phyloP scores from a whole-genome alignment of 1,140 invertebrate species.

The Aporrectodea caliginosa region DNA sequence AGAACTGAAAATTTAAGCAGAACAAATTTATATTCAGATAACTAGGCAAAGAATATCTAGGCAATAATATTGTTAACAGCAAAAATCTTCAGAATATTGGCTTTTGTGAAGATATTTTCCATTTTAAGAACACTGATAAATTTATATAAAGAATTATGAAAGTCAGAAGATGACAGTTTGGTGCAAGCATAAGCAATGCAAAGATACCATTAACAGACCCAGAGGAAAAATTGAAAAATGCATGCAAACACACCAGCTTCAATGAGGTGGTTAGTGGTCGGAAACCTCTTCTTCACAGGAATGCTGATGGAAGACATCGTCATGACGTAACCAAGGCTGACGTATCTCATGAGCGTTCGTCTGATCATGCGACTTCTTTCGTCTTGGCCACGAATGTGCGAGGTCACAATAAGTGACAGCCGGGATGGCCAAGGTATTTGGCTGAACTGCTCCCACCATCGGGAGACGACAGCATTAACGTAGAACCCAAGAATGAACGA shows the following conservation, averaged over 20 bases:
- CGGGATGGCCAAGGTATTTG: conserved; percentile 81
- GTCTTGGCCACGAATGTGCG: conserved; percentile 72
- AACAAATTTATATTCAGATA: too few species aligned
- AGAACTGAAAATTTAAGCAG: too few species aligned
- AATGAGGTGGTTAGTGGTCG: conserved; percentile 80
- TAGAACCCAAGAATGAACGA: conserved; percentile 27
- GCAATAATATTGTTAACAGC: too few species aligned
- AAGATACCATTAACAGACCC: too few species aligned
- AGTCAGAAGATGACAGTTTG: too few species aligned
- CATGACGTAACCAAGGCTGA: conserved; percentile 76
- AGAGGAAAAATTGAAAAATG: too few species aligned
- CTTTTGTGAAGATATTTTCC: too few species aligned
- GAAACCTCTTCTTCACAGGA: conserved; percentile 85
- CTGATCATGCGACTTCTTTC: conserved; percentile 77
- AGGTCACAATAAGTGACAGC: conserved; percentile 76
- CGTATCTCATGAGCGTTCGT: conserved; percentile 75
- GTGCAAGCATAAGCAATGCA: too few species aligned
- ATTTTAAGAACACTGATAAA: too few species aligned
- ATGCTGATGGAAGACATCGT: conserved; percentile 69
- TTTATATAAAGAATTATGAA: too few species aligned
- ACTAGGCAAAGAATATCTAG: too few species aligned
- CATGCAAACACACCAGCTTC: conserved; percentile 74
- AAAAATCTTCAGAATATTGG: too few species aligned
- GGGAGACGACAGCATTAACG: conserved; percentile 8
- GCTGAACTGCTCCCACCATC: conserved; percentile 25